These are phyloP conservation scores for Phengaris alcon DNA, from an alignment of 2,888 invertebrate genomes.

Conservation along the genomic window DNA sequence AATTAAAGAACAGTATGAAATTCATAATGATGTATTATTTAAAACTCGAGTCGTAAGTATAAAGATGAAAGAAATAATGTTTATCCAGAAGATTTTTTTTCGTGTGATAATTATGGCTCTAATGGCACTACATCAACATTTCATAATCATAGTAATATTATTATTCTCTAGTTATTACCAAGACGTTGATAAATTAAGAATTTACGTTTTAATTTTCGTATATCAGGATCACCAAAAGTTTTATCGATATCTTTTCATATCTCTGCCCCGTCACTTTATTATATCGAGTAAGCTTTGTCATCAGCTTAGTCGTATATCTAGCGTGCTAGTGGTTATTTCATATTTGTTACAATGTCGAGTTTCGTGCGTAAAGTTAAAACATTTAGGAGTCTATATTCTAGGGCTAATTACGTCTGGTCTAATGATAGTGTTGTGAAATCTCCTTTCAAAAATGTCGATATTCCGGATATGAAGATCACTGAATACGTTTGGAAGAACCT, in stretches of 20 bases:
- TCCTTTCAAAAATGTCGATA: constrained; percentile 62
- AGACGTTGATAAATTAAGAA: too few relatives aligned
- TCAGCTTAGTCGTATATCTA: neutral
- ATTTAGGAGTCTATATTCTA: constrained; percentile 18
- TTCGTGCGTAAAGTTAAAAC: constrained; percentile 16
- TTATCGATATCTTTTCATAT: constrained; percentile 14
- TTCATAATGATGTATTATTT: too few relatives aligned
- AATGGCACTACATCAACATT: too few relatives aligned
- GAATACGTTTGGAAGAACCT: constrained; percentile 79
- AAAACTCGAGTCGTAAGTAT: too few relatives aligned
- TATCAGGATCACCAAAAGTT: neutral
- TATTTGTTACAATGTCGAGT: constrained; percentile 45
- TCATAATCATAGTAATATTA: too few relatives aligned
- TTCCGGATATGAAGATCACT: constrained; percentile 73
- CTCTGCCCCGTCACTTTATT: neutral
- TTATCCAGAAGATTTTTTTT: too few relatives aligned
- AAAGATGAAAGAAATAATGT: too few relatives aligned
- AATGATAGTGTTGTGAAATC: constrained; percentile 55
- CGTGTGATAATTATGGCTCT: too few relatives aligned
- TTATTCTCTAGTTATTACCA: too few relatives aligned
- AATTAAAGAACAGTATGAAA: too few relatives aligned
- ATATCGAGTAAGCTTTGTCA: neutral
- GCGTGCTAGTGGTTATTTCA: neutral
- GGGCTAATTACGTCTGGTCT: constrained; percentile 48
- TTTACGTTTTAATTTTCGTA: neutral